Evolutionary conservation across 2,888 invertebrate genomes (phyloP).

Genomic region (Oligia fasciuncula): DNA sequence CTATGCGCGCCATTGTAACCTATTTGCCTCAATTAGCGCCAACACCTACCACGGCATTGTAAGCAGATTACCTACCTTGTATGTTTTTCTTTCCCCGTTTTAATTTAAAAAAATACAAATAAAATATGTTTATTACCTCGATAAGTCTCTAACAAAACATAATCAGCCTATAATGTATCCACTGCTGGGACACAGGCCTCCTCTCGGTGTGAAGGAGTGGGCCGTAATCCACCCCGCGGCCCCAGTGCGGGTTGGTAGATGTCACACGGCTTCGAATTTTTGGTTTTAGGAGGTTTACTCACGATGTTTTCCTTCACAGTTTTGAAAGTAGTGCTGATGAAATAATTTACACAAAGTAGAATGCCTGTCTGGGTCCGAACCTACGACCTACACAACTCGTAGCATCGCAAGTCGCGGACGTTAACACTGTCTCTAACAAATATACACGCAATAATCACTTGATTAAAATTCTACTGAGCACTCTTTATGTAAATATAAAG

Average conservation of each 20-base stretch:
- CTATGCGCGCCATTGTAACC: constrained; percentile 50
- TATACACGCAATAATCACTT: constrained; percentile 35
- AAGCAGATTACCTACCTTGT: constrained; percentile 39
- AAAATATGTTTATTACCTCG: constrained; percentile 15
- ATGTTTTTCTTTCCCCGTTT: constrained; percentile 31
- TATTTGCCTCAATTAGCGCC: constrained; percentile 57
- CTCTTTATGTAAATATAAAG: constrained; percentile 55
- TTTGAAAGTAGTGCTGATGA: background rate
- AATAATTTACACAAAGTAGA: no score
- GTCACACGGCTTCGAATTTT: no score
- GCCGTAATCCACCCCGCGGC: no score
- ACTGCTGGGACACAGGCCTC: no score
- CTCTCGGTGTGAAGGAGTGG: no score
- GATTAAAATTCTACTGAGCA: constrained; percentile 56
- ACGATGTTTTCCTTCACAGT: background rate
- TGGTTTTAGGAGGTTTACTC: no score
- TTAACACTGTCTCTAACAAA: constrained; percentile 19
- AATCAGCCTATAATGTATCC: no score
- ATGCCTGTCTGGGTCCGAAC: background rate
- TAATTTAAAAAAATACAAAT: constrained; percentile 4
- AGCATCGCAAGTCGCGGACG: background rate
- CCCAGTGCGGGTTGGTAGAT: no score
- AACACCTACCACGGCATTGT: constrained; percentile 59
- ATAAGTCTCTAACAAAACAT: constrained; percentile 17
- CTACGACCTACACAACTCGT: background rate